phyloP scores from a whole-genome alignment of 2,888 invertebrate species.

The Helleia helle region DNA sequence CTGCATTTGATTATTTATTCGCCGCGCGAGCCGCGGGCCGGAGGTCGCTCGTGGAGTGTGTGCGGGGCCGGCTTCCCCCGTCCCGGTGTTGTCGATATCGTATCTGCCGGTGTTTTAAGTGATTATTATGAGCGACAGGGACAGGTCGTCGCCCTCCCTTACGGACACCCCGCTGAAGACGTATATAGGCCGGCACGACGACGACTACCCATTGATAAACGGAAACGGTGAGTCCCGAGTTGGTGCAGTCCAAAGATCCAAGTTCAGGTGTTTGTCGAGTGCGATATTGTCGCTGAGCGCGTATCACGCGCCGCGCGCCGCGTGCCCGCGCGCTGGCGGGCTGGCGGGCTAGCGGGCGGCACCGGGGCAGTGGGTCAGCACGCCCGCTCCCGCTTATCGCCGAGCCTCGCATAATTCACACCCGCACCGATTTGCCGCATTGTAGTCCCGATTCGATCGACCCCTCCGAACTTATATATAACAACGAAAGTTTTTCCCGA shows the following conservation, averaged over 20 bases:
- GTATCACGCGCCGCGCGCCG: constrained; percentile 31
- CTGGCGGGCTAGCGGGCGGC: constrained; percentile 19
- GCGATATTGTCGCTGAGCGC: constrained; percentile 22
- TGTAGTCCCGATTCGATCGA: constrained; percentile 55
- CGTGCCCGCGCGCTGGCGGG: constrained; percentile 23
- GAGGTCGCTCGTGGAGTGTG: constrained; percentile 65
- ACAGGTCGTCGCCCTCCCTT: constrained; percentile 90
- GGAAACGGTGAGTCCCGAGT: constrained; percentile 77
- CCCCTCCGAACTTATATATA: constrained; percentile 27
- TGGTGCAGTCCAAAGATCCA: constrained; percentile 27
- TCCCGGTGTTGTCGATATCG: constrained; percentile 48
- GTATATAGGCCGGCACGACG: constrained; percentile 87
- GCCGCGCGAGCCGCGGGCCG: constrained; percentile 72
- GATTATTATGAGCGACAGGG: constrained; percentile 92
- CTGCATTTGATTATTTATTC: constrained; percentile 51
- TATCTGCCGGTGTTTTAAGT: constrained; percentile 52
- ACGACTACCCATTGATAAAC: constrained; percentile 85
- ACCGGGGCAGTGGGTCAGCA: constrained; percentile 27
- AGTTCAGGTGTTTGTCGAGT: constrained; percentile 19
- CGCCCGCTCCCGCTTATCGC: constrained; percentile 24
- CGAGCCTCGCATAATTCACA: constrained; percentile 15
- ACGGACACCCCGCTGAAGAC: constrained; percentile 91
- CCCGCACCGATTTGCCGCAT: constrained; percentile 49
- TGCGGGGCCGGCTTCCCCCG: constrained; percentile 61
- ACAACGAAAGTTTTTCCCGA: too few relatives aligned